Percentiles rank a stretch among this genome's conserved stretches.
Conservation (phyloP, 2,888 invertebrate genomes). For the Pemphredon lugubris region DNA sequence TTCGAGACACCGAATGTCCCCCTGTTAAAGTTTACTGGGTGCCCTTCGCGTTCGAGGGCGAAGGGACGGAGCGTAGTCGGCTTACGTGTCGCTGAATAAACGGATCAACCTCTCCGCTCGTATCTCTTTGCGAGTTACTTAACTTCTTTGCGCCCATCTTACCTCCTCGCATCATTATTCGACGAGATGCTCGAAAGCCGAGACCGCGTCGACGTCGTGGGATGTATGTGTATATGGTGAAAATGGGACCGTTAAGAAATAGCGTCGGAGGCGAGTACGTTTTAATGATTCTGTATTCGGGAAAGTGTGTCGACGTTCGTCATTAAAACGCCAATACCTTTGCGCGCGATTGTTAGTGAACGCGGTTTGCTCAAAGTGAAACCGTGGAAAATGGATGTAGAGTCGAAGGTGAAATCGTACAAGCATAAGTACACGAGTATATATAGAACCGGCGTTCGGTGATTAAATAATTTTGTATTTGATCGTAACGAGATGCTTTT, state of each 20-base stretch:
- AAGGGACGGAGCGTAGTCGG: slow-evolving; percentile 56
- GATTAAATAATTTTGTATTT: no score
- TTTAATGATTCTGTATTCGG: no score
- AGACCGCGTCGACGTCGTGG: slow-evolving; percentile 38
- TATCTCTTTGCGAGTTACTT: slow-evolving; percentile 54
- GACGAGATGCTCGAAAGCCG: slow-evolving; percentile 18
- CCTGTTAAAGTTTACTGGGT: slow-evolving; percentile 62
- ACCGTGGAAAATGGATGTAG: no score
- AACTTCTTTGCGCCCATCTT: slow-evolving; percentile 52
- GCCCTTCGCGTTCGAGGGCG: slow-evolving; percentile 44
- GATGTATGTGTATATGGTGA: slow-evolving; percentile 9
- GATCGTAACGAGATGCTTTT: no score
- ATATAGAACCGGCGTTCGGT: no score
- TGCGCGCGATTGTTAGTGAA: no score
- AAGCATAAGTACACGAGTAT: no score
- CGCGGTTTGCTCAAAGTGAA: no score
- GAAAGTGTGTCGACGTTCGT: no score
- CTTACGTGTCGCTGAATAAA: slow-evolving; percentile 70
- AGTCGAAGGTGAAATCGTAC: no score
- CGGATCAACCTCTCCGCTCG: slow-evolving; percentile 60
- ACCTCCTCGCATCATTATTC: slow-evolving; percentile 57
- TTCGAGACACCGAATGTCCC: slow-evolving; percentile 62
- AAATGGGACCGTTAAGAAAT: neutral
- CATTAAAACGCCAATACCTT: no score
- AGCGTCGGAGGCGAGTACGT: no score